Evolutionary conservation across 2,797 vertebrate species (phyloP), one percentile per base, ranked within the genome.

Genomic region (Loriculus beryllinus): DNA sequence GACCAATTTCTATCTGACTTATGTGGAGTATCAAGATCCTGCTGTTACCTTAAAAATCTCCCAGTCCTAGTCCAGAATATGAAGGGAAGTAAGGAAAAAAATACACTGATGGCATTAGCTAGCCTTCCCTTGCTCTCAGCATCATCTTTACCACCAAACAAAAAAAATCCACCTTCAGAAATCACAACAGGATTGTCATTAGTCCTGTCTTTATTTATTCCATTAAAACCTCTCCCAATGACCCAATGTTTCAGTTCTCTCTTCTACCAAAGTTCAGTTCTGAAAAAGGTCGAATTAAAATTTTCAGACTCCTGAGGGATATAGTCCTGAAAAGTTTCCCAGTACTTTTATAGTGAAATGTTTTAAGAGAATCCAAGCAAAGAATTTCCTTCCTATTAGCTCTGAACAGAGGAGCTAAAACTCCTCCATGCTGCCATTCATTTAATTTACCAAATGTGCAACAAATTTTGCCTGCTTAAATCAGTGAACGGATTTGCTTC

Each of bases 1-100:
- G 85, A 92, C 72, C 94, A 77, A 88, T 90, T 95, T 86, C 62
- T 79, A 69, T 75, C 60, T 62, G 49, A 77, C 67, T 86, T 89
- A 64, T 78, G 33, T 2, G 67, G 51, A 94, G 64, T 72, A 77
- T 26, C 59, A 60, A 94, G 52, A 93, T 59, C 37, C 51, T 76
- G 29, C 26, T 88, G 39, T 88, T 89, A 86, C 33, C 82, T 70
- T 25, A 82, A 96, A 95, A 94, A 64, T 80, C 84, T 82, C 95
- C 92, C 63, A 91, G 47, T 80, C 35, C 83, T 79, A 57, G 28
- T 47, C 43, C 13, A 49, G 63, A 64, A 64, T 9, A 45, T 23
- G 17, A 93, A 94, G 29, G 59, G 39, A 89, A 93, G 23, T n/a
- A 81, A 37, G 14, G 39, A 86, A 59, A 71, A 95, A 90, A 67